Evolutionary conservation across 2,888 invertebrate species (phyloP), one percentile per base, ranked within the genome.

Genomic region (Hydraecia micacea): DNA sequence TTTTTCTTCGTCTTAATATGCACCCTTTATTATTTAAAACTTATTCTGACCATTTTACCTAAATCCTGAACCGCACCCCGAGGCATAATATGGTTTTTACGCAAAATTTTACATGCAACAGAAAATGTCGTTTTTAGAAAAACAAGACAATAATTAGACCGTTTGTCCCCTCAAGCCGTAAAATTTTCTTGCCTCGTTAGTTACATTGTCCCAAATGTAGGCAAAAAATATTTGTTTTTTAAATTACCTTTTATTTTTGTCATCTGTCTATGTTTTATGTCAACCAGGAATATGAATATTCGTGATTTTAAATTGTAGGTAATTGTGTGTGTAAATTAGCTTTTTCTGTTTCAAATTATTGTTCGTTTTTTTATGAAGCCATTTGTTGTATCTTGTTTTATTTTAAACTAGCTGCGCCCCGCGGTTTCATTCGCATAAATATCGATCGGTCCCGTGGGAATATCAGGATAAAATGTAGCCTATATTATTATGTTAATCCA

Each of bases 121-220:
- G 46, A 77, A 86, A 86, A 79, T 72, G 39, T 75, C 28, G 68
- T 77, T 84, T 66, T 84, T 68, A 73, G n/a, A 46, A 62, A 79
- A 87, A 89, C 88, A 82, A 81, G 80, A 83, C 75, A 80, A 89
- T 89, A 89, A 88, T 88, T 88, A 88, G 75, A 75, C 71, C 70
- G 80, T 83, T 87, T 85, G 81, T 79, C 76, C 85, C 87, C 81
- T 42, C 76, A 72, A 80, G 77, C 76, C 81, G 71, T 87, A 81
- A 87, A 77, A 85, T 80, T 81, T 85, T 87, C 75, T 85, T 88
- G 82, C 88, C 69, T 84, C 90, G 85, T 82, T 88, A 82, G 63
- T 52, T 80, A 85, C 80, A 85, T 82, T 89, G 85, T 86, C 81
- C 72, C 52, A 79, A 80, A 87, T 79, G 81, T 82, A 63, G n/a